These are phyloP conservation scores for Bradysia coprophila DNA, from an alignment of 1,140 invertebrate genomes.

Conservation along the genomic window DNA sequence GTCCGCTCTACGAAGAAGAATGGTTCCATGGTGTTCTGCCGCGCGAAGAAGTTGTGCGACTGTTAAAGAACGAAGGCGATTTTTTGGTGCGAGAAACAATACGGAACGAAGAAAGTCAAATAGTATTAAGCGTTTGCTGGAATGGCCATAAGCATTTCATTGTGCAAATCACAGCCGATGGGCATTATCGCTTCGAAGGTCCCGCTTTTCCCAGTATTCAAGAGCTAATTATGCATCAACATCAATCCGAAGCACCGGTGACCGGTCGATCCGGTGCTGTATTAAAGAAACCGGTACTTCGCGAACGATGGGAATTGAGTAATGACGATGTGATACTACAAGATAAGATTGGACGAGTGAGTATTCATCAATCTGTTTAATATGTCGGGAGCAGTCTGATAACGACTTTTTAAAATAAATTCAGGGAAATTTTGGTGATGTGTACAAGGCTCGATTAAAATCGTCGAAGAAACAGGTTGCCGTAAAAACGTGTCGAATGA, in stretches of 20 bases:
- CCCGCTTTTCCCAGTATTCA: slow-evolving; percentile 80
- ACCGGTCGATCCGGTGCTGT: slow-evolving; percentile 84
- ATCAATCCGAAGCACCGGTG: slow-evolving; percentile 63
- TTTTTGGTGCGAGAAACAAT: slow-evolving; percentile 89
- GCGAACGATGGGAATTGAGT: slow-evolving; percentile 92
- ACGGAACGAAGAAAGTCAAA: slow-evolving; percentile 80
- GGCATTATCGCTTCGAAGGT: slow-evolving; percentile 85
- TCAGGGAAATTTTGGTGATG: slow-evolving; percentile 94
- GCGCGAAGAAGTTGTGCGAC: slow-evolving; percentile 82
- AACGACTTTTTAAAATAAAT: too few species aligned
- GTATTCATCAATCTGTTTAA: too few species aligned
- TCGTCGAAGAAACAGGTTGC: slow-evolving; percentile 72
- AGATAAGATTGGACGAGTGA: slow-evolving; percentile 88
- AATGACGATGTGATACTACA: slow-evolving; percentile 87
- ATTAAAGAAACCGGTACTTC: slow-evolving; percentile 63
- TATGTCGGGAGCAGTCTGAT: too few species aligned
- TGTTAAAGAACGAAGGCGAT: slow-evolving; percentile 77
- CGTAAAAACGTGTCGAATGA: slow-evolving; percentile 89
- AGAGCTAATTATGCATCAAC: slow-evolving; percentile 78
- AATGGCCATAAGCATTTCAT: slow-evolving; percentile 94
- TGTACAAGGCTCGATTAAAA: slow-evolving; percentile 78
- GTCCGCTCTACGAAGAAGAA: slow-evolving; percentile 66
- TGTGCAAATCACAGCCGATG: slow-evolving; percentile 85
- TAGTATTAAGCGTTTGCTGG: slow-evolving; percentile 90
- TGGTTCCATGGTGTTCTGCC: slow-evolving; percentile 97